Percentiles rank a stretch among this genome's conserved stretches.
These are phyloP conservation scores for Proteles cristata DNA, from an alignment of 2,113 vertebrate genomes.

Conservation along the genomic window DNA sequence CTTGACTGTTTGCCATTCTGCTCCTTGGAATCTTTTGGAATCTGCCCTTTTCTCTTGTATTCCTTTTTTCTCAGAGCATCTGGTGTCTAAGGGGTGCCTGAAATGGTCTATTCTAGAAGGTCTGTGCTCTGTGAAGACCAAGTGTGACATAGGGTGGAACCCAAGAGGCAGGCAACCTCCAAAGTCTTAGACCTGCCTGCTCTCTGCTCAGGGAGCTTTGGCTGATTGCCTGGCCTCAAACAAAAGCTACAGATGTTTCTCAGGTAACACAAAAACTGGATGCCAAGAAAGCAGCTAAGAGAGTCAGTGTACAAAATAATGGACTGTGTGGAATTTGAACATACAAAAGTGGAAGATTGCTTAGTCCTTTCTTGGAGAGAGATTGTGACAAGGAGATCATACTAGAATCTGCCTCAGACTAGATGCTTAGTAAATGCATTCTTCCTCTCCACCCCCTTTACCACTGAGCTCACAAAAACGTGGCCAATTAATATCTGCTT, in stretches of 20 bases:
- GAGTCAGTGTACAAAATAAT: not conserved
- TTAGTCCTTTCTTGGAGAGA: not conserved
- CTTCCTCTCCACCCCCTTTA: not conserved
- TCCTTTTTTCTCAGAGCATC: not conserved
- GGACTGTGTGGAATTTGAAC: not conserved
- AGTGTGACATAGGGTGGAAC: not conserved
- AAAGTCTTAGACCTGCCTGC: not conserved
- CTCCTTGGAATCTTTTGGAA: not conserved
- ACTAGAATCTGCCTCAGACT: not conserved
- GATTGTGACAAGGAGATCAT: not conserved
- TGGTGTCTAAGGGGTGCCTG: not conserved
- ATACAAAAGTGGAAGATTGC: not conserved
- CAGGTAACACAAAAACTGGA: not conserved
- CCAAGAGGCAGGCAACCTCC: not conserved
- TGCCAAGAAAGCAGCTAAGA: not conserved
- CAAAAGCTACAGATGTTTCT: not conserved
- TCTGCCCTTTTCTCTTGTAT: not conserved
- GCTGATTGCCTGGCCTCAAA: not conserved
- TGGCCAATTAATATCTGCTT: not conserved
- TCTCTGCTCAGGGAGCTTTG: not conserved
- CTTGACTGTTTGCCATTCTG: not conserved
- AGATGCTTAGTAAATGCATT: not conserved
- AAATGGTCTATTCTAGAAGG: not conserved
- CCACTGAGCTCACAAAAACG: not conserved
- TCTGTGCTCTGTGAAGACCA: not conserved